Conservation (phyloP, 2,797 vertebrate genomes). For the Setipinna tenuifilis region DNA sequence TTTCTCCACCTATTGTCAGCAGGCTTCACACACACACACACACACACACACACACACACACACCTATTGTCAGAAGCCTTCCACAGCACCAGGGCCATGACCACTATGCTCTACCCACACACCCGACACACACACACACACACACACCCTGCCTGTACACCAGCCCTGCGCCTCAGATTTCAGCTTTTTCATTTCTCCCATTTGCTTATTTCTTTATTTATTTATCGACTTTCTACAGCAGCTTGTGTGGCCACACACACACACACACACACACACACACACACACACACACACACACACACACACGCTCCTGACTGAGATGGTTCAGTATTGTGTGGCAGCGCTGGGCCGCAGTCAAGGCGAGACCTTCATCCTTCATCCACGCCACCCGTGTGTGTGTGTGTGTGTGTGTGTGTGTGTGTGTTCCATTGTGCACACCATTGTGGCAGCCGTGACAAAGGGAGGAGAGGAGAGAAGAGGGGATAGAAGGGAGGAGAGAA, state of each 20-base stretch:
- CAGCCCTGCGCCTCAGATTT: conserved; percentile 23
- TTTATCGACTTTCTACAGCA: neutral
- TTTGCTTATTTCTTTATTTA: no score
- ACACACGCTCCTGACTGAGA: neutral
- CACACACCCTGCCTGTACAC: conserved; percentile 33
- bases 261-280: no score
- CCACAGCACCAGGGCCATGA: no score
- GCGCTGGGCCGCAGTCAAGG: neutral
- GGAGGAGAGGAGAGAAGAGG: no score
- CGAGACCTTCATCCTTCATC: neutral
- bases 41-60: neutral
- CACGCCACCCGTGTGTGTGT: neutral
- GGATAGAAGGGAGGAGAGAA: no score
- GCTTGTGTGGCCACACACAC: no score
- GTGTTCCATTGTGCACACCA: no score
- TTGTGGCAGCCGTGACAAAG: neutral
- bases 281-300: no score
- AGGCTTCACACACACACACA: conserved; percentile 51
- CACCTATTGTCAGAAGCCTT: no score
- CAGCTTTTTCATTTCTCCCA: neutral
- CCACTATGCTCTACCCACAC: no score
- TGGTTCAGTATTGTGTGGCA: neutral
- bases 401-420: no score
- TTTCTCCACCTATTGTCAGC: conserved; percentile 42
- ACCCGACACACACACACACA: neutral